Evolutionary conservation across 2,888 invertebrate genomes (phyloP).

Genomic region (Macroteleia sp.): DNA sequence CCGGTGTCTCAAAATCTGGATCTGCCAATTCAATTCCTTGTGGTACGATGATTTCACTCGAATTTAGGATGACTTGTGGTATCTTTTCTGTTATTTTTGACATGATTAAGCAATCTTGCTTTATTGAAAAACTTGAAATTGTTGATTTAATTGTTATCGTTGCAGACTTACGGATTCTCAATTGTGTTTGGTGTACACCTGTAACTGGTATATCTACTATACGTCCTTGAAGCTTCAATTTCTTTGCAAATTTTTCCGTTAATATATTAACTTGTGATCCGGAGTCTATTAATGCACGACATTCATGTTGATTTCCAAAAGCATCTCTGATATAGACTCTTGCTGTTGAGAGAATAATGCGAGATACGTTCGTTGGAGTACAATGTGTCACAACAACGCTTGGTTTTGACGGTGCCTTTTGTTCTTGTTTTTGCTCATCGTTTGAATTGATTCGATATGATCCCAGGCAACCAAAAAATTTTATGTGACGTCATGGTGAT

Average conservation of each 20-base stretch:
- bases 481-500: too few species aligned
- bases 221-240: neutral
- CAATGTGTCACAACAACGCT: slow-evolving; percentile 1
- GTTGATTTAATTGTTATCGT: neutral
- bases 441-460: too few species aligned
- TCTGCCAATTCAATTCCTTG: slow-evolving; percentile 9
- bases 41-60: neutral
- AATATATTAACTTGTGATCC: slow-evolving; percentile 12
- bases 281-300: neutral
- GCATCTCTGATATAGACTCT: neutral
- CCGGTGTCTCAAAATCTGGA: slow-evolving; percentile 3
- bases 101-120: neutral
- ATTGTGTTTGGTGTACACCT: neutral
- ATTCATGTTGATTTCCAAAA: neutral
- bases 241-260: slow-evolving; percentile 4
- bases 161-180: neutral
- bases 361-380: neutral
- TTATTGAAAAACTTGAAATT: neutral
- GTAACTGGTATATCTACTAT: neutral
- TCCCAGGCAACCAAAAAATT: too few species aligned
- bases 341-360: neutral
- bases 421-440: neutral
- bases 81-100: neutral
- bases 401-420: neutral
- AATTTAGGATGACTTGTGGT: neutral